Conservation (phyloP, 2,797 vertebrate species). For the Poecilia picta region DNA sequence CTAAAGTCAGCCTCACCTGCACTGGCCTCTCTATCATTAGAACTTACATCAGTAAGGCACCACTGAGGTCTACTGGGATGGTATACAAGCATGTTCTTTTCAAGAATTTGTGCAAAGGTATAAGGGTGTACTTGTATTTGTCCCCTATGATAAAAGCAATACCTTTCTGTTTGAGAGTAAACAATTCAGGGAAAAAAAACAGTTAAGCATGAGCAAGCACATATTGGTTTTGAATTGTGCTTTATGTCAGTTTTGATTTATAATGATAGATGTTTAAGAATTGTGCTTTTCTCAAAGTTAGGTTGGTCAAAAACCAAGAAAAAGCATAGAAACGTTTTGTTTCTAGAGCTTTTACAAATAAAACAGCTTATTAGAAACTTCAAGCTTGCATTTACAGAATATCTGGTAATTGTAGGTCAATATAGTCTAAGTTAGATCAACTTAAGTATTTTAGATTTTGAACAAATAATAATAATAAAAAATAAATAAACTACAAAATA, state of each 20-base stretch:
- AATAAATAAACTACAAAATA: background rate
- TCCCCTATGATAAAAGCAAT: constrained; percentile 41
- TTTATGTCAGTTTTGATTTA: background rate
- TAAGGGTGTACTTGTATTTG: constrained; percentile 18
- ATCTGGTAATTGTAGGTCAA: background rate
- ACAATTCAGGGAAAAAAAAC: background rate
- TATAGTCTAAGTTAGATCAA: background rate
- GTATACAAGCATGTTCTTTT: constrained; percentile 18
- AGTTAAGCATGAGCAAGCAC: background rate
- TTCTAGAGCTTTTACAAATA: background rate
- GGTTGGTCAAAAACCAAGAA: background rate
- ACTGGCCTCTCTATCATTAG: constrained; percentile 72
- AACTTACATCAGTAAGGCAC: constrained; percentile 62
- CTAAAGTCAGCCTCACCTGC: constrained; percentile 66
- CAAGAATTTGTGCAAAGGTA: constrained; percentile 13
- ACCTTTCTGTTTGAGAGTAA: constrained; percentile 25
- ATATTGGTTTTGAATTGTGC: background rate
- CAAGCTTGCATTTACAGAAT: background rate
- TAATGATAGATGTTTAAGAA: background rate
- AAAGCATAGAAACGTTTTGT: background rate
- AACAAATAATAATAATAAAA: background rate
- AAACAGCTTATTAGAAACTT: background rate
- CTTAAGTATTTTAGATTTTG: background rate
- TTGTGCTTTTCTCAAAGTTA: background rate
- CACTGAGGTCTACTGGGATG: constrained; percentile 44